phyloP scores from a whole-genome alignment of 2,113 vertebrate genomes.

The Oceanites oceanicus region DNA sequence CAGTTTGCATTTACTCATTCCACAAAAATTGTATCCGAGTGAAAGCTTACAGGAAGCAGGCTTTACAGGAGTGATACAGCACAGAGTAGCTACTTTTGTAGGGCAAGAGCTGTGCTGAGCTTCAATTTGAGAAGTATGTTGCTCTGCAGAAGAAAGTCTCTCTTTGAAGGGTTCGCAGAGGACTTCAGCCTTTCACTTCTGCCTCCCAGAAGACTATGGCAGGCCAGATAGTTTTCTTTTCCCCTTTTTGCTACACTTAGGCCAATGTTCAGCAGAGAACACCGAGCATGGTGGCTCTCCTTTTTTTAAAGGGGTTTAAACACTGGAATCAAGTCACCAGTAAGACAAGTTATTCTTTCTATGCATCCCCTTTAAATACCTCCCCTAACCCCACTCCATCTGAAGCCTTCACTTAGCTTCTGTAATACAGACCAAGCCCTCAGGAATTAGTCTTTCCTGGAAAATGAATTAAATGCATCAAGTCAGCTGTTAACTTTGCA shows the following conservation, averaged over 20 bases:
- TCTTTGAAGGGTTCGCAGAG: background rate
- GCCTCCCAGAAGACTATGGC: background rate
- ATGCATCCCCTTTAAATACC: background rate
- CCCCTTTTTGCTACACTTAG: background rate
- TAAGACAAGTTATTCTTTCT: background rate
- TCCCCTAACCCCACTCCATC: background rate
- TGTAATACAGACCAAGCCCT: background rate
- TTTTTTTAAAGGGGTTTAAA: background rate
- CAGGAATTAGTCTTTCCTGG: constrained; percentile 24
- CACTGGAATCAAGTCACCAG: background rate
- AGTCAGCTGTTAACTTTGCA: background rate
- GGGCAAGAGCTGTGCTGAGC: background rate
- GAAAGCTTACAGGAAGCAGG: background rate
- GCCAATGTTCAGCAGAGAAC: background rate
- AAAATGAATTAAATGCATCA: background rate
- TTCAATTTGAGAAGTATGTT: background rate
- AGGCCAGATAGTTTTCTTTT: background rate
- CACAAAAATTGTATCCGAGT: fast-evolving
- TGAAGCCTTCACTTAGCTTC: background rate
- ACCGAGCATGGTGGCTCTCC: fast-evolving
- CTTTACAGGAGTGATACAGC: background rate
- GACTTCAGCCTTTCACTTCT: background rate
- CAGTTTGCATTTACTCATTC: background rate
- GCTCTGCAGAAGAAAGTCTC: background rate
- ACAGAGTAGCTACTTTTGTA: background rate